Conservation (phyloP, 2,797 vertebrate species). For the Xenopus petersii region DNA sequence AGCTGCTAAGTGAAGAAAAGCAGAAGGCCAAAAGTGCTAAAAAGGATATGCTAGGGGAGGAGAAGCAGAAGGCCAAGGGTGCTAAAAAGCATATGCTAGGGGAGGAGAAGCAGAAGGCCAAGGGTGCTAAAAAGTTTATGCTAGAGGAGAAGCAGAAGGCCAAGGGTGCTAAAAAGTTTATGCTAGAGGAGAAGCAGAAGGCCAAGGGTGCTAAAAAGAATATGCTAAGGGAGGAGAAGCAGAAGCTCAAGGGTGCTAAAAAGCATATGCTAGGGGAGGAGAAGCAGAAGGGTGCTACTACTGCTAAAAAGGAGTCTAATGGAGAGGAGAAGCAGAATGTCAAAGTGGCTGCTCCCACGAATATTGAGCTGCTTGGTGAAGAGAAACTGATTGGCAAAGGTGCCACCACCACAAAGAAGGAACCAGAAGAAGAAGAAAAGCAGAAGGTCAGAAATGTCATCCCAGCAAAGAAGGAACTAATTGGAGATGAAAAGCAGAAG, state of each 20-base stretch:
- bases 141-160: not conserved
- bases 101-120: not conserved
- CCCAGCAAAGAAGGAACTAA: not conserved
- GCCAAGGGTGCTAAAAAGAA: not conserved
- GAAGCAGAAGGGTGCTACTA: not conserved
- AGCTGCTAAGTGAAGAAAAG: no score
- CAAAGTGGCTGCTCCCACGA: not conserved
- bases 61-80: not conserved
- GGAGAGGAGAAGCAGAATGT: not conserved
- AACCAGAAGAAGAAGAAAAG: not conserved
- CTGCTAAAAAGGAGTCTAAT: not conserved
- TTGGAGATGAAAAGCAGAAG: not conserved
- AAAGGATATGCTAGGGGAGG: not conserved
- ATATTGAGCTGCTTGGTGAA: not conserved
- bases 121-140: not conserved
- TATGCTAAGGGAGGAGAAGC: no score
- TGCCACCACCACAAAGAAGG: not conserved
- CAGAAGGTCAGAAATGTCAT: not conserved
- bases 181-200: not conserved
- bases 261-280: not conserved
- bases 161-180: not conserved
- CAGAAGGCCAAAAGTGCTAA: not conserved
- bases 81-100: not conserved
- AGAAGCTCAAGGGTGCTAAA: not conserved
- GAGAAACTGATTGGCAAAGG: not conserved